Conservation (phyloP, 2,113 vertebrate species). For the Chlorocebus sabaeus region DNA sequence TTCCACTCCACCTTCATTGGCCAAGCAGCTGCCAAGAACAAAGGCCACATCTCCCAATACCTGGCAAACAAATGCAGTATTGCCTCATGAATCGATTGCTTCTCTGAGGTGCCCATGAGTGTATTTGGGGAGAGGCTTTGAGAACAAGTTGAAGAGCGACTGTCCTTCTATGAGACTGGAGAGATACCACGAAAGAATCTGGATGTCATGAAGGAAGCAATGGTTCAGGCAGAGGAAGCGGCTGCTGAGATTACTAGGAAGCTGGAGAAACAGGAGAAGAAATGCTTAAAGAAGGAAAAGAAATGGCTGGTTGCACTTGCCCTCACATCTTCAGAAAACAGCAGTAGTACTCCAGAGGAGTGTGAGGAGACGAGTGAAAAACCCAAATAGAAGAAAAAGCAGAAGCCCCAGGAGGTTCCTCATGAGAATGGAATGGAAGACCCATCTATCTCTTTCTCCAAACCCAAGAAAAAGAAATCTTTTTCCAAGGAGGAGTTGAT, state of each 20-base stretch:
- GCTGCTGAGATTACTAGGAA: constrained; percentile 89
- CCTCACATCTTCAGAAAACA: constrained; percentile 69
- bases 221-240: constrained; percentile 89
- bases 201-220: constrained; percentile 95
- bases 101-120: constrained; percentile 93
- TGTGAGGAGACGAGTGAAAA: constrained; percentile 73
- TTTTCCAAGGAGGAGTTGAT: constrained; percentile 64
- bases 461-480: constrained; percentile 83
- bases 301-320: constrained; percentile 81
- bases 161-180: constrained; percentile 95
- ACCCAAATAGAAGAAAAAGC: constrained; percentile 85
- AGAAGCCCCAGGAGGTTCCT: constrained; percentile 53
- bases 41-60: constrained; percentile 97
- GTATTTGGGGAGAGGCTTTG: constrained; percentile 95
- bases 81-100: constrained; percentile 96
- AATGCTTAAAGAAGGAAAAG: constrained; percentile 89
- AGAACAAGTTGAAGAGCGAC: constrained; percentile 94
- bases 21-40: constrained; percentile 96
- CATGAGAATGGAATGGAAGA: constrained; percentile 81
- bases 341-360: constrained; percentile 53
- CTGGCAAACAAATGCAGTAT: constrained; percentile 98
- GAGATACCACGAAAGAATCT: constrained; percentile 93
- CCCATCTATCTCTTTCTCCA: constrained; percentile 36
- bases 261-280: constrained; percentile 92
- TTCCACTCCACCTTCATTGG: constrained; percentile 99